Base-by-base conservation (phyloP, 2,797 vertebrate genomes). In the Corythornis leucogaster region DNA sequence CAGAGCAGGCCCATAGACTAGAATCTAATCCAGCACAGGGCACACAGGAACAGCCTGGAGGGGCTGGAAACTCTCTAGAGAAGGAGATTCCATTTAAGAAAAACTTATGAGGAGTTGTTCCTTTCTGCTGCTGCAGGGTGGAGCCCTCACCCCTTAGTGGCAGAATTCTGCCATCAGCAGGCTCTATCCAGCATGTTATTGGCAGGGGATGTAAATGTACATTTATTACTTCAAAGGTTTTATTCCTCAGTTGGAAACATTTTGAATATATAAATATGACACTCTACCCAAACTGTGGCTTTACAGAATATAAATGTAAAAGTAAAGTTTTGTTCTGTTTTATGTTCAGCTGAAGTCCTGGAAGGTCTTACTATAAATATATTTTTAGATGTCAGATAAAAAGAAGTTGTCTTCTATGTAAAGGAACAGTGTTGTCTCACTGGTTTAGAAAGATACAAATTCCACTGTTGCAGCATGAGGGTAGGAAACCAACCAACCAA, bases 401-500 rank as follows among this genome's bases (percentile, higher is more conserved):
- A 12, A 38, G 33, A 83, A 74, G 50, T 85, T 38, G 73, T 8
- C 13, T 26, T 87, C 19, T 40, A 6, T 40, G 38, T 40, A 40
- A 40, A 40, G 38, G 38, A 40, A 13, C 21, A 58, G 25, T 20
- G 26, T 87, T 89, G 68, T 76, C 28, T 59, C 61, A 12, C 14
- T 84, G n/a, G 10, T 70, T 42, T 76, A 38, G 57, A 50, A 91
- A 54, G 63, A 43, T n/a, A 24, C 0, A 42, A 66, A 62, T 48
- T 33, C 12, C 11, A 13, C 21, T 85, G 89, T 12, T 58, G 67
- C 43, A 66, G 38, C 9, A 16, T 1, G 0, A 75, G 17, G 21
- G 15, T 2, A 4, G 42, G 12, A 9, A 0, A 0, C 3, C 5
- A 25, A 45, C 20, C 17, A 45, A 45, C 45, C 45, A 50, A 26